Evolutionary conservation across 2,113 vertebrate species (phyloP).

Genomic region (Paracanthobrama guichenoti): DNA sequence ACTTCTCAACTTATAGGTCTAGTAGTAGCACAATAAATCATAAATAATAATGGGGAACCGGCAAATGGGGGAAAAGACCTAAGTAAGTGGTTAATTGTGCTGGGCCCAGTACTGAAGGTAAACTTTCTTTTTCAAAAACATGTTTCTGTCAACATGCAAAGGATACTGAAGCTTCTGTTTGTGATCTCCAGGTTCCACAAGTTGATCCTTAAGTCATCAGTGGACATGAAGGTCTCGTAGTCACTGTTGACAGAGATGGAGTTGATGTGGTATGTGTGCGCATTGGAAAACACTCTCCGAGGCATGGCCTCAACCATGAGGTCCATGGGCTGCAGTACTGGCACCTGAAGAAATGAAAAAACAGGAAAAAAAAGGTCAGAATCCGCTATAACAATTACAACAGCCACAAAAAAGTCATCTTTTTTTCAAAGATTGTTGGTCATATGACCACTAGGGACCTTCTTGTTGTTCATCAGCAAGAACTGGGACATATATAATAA

Average conservation of each 20-base stretch:
- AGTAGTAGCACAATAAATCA: background rate
- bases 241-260: constrained; percentile 92
- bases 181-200: constrained; percentile 92
- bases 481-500: constrained; percentile 20
- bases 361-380: background rate
- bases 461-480: background rate
- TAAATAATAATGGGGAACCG: too few species aligned
- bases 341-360: constrained; percentile 74
- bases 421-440: background rate
- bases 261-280: constrained; percentile 91
- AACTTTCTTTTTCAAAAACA: background rate
- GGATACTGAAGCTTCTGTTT: constrained; percentile 93
- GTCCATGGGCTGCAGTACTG: constrained; percentile 87
- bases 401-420: background rate
- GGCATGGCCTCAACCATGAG: constrained; percentile 90
- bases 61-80: background rate
- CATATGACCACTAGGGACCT: background rate
- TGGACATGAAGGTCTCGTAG: constrained; percentile 92
- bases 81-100: background rate
- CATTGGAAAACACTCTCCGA: constrained; percentile 84
- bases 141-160: constrained; percentile 59
- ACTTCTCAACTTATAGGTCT: background rate
- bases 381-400: background rate
- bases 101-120: background rate
- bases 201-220: constrained; percentile 88